Evolutionary conservation across 2,888 invertebrate species (phyloP).

Genomic region (Phortica magna): DNA sequence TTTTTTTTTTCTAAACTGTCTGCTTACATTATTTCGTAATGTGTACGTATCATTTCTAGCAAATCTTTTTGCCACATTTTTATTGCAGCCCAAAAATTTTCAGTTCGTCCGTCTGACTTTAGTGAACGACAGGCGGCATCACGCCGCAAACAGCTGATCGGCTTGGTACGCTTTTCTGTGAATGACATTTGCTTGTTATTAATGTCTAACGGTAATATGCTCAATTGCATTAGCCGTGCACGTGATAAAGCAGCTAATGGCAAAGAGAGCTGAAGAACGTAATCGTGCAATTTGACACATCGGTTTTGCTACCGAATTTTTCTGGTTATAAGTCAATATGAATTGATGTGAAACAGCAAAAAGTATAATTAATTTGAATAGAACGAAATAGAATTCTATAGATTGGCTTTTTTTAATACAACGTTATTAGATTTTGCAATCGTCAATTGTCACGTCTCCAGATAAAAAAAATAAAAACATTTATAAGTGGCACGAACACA

Average conservation of each 20-base stretch:
- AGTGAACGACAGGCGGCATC: conserved; percentile 34
- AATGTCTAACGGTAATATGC: background rate
- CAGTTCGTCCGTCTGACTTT: conserved; percentile 1
- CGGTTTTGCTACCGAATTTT: too few species aligned
- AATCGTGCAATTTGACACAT: too few species aligned
- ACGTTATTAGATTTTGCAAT: too few species aligned
- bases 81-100: background rate
- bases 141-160: conserved; percentile 53
- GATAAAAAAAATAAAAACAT: too few species aligned
- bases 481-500: too few species aligned
- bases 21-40: conserved; percentile 17
- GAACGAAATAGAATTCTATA: too few species aligned
- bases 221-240: background rate
- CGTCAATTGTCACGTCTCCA: too few species aligned
- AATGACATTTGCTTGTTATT: background rate
- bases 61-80: background rate
- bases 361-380: too few species aligned
- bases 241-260: background rate
- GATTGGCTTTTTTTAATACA: too few species aligned
- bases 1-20: background rate
- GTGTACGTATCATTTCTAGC: background rate
- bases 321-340: too few species aligned
- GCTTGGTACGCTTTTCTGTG: background rate
- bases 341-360: too few species aligned
- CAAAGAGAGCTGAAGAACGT: too few species aligned